Conservation (phyloP, 2,888 invertebrate genomes). For the Euplexia lucipara region DNA sequence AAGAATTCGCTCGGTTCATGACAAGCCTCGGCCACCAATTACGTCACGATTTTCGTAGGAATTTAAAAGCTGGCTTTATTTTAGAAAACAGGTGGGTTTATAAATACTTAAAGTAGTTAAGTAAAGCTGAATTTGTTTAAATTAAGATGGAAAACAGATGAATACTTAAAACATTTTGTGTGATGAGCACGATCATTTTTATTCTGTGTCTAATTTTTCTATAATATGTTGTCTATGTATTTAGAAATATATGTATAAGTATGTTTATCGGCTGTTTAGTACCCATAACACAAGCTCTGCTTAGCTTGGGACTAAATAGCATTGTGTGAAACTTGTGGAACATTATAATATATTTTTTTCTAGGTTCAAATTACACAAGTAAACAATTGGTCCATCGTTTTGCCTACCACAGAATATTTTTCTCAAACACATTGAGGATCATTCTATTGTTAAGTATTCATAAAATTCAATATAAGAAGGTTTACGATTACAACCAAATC, state of each 20-base stretch:
- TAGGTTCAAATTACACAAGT: background rate
- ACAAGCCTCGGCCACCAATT: slow-evolving; percentile 41
- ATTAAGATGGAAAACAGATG: background rate
- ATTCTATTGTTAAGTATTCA: background rate
- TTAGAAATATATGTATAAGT: too few species aligned
- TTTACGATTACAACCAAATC: slow-evolving; percentile 26
- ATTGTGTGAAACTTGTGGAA: too few species aligned
- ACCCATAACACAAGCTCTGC: too few species aligned
- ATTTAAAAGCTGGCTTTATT: slow-evolving; percentile 26
- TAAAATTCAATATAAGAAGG: background rate
- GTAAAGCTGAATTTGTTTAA: background rate
- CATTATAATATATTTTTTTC: too few species aligned
- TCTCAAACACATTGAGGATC: background rate
- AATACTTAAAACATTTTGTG: too few species aligned
- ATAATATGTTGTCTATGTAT: too few species aligned
- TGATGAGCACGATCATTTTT: too few species aligned
- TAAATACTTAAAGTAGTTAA: background rate
- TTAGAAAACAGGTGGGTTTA: slow-evolving; percentile 19
- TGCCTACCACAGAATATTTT: background rate
- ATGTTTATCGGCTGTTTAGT: too few species aligned
- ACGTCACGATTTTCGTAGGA: slow-evolving; percentile 39
- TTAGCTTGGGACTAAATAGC: too few species aligned
- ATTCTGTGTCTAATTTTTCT: too few species aligned
- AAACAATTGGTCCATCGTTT: background rate
- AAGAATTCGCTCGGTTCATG: slow-evolving; percentile 59